A percentile compares a stretch with the other conserved stretches of the same genome.
phyloP scores from a whole-genome alignment of 2,888 invertebrate genomes.

The Dichetophora obliterata region DNA sequence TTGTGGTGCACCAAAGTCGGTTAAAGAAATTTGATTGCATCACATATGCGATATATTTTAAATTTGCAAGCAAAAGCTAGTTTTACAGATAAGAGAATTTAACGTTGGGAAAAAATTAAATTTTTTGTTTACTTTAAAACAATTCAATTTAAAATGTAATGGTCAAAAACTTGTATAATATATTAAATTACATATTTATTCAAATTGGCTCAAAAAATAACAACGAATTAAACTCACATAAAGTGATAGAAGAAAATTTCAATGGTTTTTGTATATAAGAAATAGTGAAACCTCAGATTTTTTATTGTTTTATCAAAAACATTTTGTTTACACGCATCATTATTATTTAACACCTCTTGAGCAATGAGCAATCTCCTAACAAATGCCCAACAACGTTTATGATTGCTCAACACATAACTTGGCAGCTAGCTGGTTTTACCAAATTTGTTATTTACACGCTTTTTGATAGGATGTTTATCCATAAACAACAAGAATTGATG shows the following conservation, averaged over 20 bases:
- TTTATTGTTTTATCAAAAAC: neutral
- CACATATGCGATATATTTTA: no score
- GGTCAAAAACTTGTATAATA: no score
- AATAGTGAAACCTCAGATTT: neutral
- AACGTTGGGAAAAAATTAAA: neutral
- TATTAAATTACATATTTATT: no score
- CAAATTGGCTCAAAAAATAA: no score
- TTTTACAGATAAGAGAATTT: neutral
- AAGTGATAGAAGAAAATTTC: no score
- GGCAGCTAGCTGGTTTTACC: conserved; percentile 1
- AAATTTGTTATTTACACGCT: conserved; percentile 9
- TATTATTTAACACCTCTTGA: neutral
- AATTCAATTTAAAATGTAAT: no score
- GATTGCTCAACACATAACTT: neutral
- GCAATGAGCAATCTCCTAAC: neutral
- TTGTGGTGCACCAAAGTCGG: no score
- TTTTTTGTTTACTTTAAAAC: no score
- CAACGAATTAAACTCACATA: no score
- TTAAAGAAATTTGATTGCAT: no score
- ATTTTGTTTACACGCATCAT: neutral
- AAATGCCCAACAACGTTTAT: neutral
- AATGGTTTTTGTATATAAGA: neutral
- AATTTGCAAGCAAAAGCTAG: no score
- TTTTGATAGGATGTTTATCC: conserved; percentile 33
- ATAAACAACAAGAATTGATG: conserved; percentile 24